These are phyloP conservation scores for Agapornis roseicollis DNA, from an alignment of 2,113 vertebrate genomes.

Conservation along the genomic window DNA sequence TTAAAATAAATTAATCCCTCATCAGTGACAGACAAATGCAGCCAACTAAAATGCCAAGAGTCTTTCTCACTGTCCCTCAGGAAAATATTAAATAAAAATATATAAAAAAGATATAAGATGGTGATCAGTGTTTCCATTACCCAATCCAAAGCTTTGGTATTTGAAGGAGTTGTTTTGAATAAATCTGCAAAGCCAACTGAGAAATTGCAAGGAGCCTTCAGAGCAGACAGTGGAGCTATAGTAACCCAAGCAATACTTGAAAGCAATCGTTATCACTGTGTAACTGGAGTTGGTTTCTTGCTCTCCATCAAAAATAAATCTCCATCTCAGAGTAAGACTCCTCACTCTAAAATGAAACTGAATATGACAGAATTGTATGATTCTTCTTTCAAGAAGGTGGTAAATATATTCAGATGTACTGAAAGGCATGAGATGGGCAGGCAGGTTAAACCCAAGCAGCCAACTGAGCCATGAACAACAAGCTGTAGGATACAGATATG, in stretches of 20 bases:
- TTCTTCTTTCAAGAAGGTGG: not conserved
- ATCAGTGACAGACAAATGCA: not conserved
- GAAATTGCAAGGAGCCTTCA: not conserved
- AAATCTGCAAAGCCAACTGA: not conserved
- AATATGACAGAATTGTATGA: not conserved
- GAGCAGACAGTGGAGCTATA: not conserved
- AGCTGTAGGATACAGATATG: not conserved
- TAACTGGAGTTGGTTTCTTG: not conserved
- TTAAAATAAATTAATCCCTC: not conserved
- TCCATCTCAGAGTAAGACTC: not conserved
- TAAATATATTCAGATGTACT: not conserved
- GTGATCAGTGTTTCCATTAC: not conserved
- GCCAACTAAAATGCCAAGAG: not conserved
- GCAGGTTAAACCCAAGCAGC: not conserved
- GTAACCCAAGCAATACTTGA: not conserved
- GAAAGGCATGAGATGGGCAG: not conserved
- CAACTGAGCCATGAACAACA: not conserved
- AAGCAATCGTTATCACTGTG: not conserved
- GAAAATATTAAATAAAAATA: not conserved
- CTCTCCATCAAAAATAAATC: not conserved
- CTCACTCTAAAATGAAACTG: not conserved
- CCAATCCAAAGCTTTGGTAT: not conserved
- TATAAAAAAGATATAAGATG: not conserved
- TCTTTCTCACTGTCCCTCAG: not conserved
- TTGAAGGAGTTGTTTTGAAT: not conserved